phyloP scores from a whole-genome alignment of 2,113 vertebrate species.

The Montifringilla adamsi region DNA sequence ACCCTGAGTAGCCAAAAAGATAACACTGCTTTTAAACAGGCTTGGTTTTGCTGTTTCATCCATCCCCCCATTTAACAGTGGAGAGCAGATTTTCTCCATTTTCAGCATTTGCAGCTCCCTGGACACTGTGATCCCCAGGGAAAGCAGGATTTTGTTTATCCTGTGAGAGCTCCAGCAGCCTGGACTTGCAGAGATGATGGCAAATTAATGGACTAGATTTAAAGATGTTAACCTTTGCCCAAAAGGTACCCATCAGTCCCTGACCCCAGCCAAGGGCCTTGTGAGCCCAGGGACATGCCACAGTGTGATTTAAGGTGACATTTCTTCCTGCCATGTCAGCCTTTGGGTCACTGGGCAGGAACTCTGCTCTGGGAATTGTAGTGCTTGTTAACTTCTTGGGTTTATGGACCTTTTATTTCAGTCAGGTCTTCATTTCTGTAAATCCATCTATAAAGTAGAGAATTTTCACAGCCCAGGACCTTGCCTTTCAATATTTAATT shows the following conservation, averaged over 20 bases:
- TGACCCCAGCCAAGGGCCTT: background rate
- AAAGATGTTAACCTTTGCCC: background rate
- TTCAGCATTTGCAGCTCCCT: background rate
- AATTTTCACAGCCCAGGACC: rapidly evolving
- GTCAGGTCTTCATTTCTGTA: rapidly evolving
- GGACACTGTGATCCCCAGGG: background rate
- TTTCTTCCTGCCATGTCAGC: background rate
- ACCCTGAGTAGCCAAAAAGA: background rate
- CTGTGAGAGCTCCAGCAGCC: background rate
- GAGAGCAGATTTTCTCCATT: background rate
- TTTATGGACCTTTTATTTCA: background rate
- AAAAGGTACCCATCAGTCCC: background rate
- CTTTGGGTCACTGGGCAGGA: background rate
- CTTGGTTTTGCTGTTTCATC: background rate
- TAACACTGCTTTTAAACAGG: background rate
- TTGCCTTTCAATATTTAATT: background rate
- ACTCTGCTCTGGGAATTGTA: background rate
- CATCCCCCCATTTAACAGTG: background rate
- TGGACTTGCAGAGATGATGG: background rate
- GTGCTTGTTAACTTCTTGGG: background rate
- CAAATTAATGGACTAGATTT: background rate
- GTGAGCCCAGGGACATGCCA: background rate
- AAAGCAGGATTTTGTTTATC: background rate
- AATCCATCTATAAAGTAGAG: background rate
- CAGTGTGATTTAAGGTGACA: background rate